Conservation (phyloP, 2,888 invertebrate species). For the Pristionchus japonicus region DNA sequence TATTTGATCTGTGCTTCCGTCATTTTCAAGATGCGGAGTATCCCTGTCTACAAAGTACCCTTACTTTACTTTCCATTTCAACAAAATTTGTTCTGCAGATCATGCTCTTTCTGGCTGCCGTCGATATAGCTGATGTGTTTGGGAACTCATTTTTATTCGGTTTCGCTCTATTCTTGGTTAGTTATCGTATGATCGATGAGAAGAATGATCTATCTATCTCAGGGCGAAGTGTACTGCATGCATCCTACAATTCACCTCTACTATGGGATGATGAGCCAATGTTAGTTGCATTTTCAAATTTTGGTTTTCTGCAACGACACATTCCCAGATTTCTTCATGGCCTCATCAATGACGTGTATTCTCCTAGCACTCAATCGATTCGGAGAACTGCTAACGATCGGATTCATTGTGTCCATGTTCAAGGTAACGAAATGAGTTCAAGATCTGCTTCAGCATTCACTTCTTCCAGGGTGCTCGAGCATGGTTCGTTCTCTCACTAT, state of each 20-base stretch:
- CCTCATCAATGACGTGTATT: neutral
- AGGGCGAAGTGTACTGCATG: conserved; percentile 20
- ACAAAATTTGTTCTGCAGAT: neutral
- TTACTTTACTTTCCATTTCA: no score
- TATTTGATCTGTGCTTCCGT: neutral
- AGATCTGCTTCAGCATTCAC: neutral
- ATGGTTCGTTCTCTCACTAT: neutral
- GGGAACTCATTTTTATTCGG: neutral
- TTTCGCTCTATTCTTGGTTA: neutral
- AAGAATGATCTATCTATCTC: neutral
- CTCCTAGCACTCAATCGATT: neutral
- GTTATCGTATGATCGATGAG: neutral
- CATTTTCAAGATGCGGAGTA: neutral
- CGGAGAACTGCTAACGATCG: neutral
- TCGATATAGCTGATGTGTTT: neutral
- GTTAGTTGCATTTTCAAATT: neutral
- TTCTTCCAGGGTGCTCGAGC: neutral
- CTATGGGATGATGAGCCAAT: neutral
- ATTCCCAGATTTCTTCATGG: neutral
- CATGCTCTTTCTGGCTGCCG: neutral
- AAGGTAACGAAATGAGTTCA: neutral
- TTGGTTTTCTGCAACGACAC: no score
- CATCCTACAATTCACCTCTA: neutral
- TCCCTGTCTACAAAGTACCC: neutral
- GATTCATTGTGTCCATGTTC: neutral